Conservation (phyloP, 2,797 vertebrate genomes). For the Discoglossus pictus region DNA sequence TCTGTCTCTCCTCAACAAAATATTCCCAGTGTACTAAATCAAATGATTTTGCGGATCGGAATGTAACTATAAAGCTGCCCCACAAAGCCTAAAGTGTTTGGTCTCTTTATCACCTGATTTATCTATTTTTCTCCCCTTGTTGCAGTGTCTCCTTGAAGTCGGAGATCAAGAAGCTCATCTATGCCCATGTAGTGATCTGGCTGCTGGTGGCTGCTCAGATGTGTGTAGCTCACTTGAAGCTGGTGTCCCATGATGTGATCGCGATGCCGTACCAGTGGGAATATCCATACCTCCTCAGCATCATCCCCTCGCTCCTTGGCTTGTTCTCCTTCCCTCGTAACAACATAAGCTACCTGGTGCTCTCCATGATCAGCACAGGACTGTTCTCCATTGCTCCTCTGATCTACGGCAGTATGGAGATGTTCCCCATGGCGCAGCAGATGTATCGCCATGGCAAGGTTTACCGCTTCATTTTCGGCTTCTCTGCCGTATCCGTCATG, state of each 20-base stretch:
- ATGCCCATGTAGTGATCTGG: constrained; percentile 86
- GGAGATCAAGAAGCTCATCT: constrained; percentile 93
- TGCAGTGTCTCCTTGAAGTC: constrained; percentile 75
- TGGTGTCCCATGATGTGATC: constrained; percentile 85
- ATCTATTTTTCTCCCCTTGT: not conserved
- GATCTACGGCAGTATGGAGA: constrained; percentile 94
- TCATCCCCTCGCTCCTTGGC: constrained; percentile 82
- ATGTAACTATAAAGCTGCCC: no score
- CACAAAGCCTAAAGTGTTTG: no score
- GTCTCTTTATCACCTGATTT: no score
- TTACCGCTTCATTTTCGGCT: constrained; percentile 94
- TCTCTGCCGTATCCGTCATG: constrained; percentile 89
- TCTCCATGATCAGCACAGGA: constrained; percentile 93
- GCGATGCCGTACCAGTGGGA: constrained; percentile 95
- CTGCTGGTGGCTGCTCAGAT: constrained; percentile 85
- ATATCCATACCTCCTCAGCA: constrained; percentile 90
- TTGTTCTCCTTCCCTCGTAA: constrained; percentile 90
- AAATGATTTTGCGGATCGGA: no score
- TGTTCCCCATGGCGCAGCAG: constrained; percentile 95
- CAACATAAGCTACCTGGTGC: constrained; percentile 95
- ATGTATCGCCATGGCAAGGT: constrained; percentile 92
- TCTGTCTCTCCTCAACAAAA: no score
- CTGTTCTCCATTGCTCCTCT: constrained; percentile 90
- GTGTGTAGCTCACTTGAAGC: constrained; percentile 80
- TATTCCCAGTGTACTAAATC: no score